Percentiles rank a stretch among this genome's conserved stretches.
Conservation (phyloP, 2,888 invertebrate species). For the Tachina lurida region DNA sequence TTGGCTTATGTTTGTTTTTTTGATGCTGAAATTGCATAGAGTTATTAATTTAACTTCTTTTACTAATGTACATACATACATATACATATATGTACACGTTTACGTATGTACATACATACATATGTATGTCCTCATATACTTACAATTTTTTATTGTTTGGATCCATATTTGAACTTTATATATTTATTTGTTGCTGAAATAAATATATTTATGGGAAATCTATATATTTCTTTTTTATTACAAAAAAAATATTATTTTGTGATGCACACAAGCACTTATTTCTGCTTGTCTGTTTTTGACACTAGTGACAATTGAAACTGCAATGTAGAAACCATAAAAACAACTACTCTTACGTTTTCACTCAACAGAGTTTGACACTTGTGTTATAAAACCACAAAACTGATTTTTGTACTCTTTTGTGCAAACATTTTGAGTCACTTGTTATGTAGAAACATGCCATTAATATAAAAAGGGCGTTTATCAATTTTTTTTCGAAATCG, state of each 20-base stretch:
- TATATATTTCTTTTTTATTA: no score
- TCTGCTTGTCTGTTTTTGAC: not conserved
- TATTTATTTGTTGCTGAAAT: no score
- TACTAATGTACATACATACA: not conserved
- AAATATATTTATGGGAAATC: not conserved
- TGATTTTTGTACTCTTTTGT: not conserved
- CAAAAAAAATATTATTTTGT: not conserved
- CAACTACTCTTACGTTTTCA: not conserved
- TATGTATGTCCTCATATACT: not conserved
- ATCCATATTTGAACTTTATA: not conserved
- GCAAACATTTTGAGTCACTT: not conserved
- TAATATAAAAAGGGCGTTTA: no score
- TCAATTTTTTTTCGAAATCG: no score
- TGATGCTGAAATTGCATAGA: no score
- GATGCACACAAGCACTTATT: not conserved
- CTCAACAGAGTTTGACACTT: not conserved
- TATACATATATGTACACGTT: not conserved
- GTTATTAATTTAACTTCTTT: no score
- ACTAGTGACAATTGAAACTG: not conserved
- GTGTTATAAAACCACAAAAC: not conserved
- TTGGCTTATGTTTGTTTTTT: no score
- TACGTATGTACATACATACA: no score
- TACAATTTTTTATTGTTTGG: not conserved
- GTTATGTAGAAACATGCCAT: not conserved
- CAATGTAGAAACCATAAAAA: not conserved